Evolutionary conservation across 2,888 invertebrate species (phyloP).

Genomic region (Lepidochitona cinerea): DNA sequence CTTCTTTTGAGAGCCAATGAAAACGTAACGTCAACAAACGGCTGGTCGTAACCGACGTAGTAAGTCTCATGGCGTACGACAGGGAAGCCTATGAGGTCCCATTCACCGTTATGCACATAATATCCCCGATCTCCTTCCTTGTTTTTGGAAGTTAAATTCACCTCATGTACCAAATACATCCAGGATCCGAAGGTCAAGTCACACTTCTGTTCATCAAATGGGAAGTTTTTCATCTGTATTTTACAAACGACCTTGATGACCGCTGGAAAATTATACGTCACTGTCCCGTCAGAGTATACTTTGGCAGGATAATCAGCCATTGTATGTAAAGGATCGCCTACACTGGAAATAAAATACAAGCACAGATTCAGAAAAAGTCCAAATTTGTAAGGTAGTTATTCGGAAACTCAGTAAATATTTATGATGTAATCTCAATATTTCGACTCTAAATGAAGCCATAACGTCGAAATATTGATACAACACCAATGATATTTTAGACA

Average conservation of each 20-base stretch:
- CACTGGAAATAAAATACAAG: too few relatives aligned
- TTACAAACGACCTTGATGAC: conserved; percentile 7
- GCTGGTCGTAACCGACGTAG: not conserved
- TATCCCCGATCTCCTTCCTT: not conserved
- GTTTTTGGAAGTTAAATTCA: not conserved
- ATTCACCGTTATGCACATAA: conserved; percentile 5
- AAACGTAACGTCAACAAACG: not conserved
- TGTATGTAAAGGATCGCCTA: not conserved
- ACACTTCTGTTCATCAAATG: not conserved
- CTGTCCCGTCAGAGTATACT: not conserved
- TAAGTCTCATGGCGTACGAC: not conserved
- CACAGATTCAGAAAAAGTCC: too few relatives aligned
- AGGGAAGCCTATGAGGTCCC: not conserved
- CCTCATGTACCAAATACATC: not conserved
- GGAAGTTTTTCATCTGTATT: conserved; percentile 4
- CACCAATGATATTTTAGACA: too few relatives aligned
- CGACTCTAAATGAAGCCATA: too few relatives aligned
- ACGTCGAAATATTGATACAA: too few relatives aligned
- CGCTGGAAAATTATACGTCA: conserved; percentile 5
- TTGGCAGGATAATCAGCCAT: not conserved
- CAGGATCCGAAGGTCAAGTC: conserved; percentile 1
- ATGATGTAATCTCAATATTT: too few relatives aligned
- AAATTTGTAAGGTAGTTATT: too few relatives aligned
- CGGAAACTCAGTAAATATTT: too few relatives aligned
- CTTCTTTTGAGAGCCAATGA: not conserved